Evolutionary conservation across 2,113 vertebrate genomes (phyloP).

Genomic region (Melanerpes formicivorus): DNA sequence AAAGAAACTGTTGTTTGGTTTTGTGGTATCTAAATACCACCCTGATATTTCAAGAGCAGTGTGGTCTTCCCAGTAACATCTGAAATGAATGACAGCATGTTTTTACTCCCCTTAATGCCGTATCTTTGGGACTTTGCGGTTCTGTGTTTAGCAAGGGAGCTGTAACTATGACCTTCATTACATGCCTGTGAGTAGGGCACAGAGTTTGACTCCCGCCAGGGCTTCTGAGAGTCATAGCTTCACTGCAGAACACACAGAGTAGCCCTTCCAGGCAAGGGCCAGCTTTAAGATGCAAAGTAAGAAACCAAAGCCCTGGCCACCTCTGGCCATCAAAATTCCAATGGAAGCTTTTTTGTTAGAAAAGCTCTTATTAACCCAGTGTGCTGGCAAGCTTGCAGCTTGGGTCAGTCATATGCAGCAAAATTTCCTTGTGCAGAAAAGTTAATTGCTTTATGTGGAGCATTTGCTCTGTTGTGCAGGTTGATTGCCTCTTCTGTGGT

Average conservation of each 20-base stretch:
- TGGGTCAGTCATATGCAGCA: background rate
- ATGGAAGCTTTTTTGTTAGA: background rate
- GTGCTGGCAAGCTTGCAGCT: background rate
- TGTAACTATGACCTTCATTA: background rate
- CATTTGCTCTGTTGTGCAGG: background rate
- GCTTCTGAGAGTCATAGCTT: background rate
- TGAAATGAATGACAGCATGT: background rate
- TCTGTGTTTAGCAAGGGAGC: background rate
- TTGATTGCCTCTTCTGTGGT: background rate
- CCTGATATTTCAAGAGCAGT: background rate
- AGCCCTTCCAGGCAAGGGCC: background rate
- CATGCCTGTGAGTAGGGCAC: background rate
- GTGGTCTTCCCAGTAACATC: background rate
- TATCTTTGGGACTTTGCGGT: too few species aligned
- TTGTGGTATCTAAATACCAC: background rate
- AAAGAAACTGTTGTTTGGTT: background rate
- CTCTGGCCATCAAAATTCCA: background rate
- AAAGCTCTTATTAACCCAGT: background rate
- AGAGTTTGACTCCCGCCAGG: background rate
- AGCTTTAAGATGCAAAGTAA: background rate
- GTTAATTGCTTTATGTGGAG: background rate
- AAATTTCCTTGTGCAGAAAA: background rate
- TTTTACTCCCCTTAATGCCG: too few species aligned
- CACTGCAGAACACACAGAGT: background rate
- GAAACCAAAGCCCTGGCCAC: background rate